Percentiles rank a stretch among this genome's conserved stretches.
These are phyloP conservation scores for Synanthedon formicaeformis DNA, from an alignment of 2,888 invertebrate genomes.

Conservation along the genomic window DNA sequence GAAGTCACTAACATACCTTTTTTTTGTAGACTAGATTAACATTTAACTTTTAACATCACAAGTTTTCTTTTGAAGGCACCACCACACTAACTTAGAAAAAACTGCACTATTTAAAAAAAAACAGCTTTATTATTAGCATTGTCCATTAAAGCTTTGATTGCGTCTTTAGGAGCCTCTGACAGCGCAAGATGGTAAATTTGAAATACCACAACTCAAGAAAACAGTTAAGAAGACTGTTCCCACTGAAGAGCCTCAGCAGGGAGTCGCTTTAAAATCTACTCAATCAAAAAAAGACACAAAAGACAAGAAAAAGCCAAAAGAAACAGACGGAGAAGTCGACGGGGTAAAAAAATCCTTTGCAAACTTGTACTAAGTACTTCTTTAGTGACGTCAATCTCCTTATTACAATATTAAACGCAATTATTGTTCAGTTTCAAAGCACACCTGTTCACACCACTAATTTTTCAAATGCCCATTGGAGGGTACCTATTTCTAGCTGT, in stretches of 20 bases:
- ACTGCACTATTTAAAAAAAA: slow-evolving; percentile 27
- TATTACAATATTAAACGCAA: slow-evolving; percentile 10
- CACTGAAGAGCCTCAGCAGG: slow-evolving; percentile 47
- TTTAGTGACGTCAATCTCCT: slow-evolving; percentile 27
- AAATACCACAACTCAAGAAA: slow-evolving; percentile 63
- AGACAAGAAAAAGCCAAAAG: slow-evolving; percentile 10
- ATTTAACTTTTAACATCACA: slow-evolving; percentile 14
- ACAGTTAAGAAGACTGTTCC: slow-evolving; percentile 38
- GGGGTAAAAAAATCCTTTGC: slow-evolving; percentile 39
- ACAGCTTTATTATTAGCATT: slow-evolving; percentile 26
- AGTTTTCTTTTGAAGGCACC: slow-evolving; percentile 24
- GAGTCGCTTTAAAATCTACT: slow-evolving; percentile 15
- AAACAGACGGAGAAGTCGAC: slow-evolving; percentile 15
- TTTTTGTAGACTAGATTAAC: neutral
- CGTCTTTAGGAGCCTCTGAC: slow-evolving; percentile 57
- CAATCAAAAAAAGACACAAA: neutral
- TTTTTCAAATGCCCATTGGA: neutral
- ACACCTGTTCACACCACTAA: slow-evolving; percentile 10
- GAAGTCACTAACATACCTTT: neutral
- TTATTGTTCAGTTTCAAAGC: slow-evolving; percentile 16
- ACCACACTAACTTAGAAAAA: slow-evolving; percentile 34
- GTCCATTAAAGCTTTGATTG: slow-evolving; percentile 37
- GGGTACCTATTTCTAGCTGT: neutral
- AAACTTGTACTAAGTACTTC: slow-evolving; percentile 4
- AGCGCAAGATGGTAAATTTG: slow-evolving; percentile 61